These are phyloP conservation scores for Punctoribates punctum DNA, from an alignment of 2,888 invertebrate genomes.

Conservation along the genomic window DNA sequence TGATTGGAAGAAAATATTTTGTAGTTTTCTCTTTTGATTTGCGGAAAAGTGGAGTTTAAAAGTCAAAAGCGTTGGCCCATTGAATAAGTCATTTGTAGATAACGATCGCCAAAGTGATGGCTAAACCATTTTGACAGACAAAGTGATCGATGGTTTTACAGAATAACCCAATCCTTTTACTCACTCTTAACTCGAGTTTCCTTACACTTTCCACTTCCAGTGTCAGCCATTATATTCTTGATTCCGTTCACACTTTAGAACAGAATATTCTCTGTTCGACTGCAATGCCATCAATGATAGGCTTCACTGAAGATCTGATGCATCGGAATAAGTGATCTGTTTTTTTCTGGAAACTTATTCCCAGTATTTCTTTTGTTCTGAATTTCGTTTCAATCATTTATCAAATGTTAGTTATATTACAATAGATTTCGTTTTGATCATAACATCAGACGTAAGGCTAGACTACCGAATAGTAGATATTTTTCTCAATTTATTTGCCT, in stretches of 20 bases:
- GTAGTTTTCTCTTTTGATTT: not conserved
- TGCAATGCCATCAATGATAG: not conserved
- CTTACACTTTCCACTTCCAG: not conserved
- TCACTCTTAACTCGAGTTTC: not conserved
- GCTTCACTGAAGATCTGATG: constrained; percentile 1
- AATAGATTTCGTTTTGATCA: constrained; percentile 22
- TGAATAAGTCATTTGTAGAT: not conserved
- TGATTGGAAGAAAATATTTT: not conserved
- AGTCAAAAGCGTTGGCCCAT: no score
- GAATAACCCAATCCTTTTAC: constrained; percentile 20
- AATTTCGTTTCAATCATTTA: not conserved
- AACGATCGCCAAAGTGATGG: not conserved
- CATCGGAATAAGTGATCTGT: constrained; percentile 5
- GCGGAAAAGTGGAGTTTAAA: not conserved
- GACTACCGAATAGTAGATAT: not conserved
- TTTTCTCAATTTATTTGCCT: not conserved
- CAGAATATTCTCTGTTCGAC: not conserved
- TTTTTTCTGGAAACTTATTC: not conserved
- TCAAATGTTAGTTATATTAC: constrained; percentile 29
- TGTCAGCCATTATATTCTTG: not conserved
- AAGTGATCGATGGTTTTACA: no score
- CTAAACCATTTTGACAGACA: no score
- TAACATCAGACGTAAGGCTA: not conserved
- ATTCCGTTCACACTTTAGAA: not conserved
- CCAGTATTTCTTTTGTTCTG: no score